phyloP scores from a whole-genome alignment of 2,797 vertebrate genomes.

The Phataginus tetradactyla region DNA sequence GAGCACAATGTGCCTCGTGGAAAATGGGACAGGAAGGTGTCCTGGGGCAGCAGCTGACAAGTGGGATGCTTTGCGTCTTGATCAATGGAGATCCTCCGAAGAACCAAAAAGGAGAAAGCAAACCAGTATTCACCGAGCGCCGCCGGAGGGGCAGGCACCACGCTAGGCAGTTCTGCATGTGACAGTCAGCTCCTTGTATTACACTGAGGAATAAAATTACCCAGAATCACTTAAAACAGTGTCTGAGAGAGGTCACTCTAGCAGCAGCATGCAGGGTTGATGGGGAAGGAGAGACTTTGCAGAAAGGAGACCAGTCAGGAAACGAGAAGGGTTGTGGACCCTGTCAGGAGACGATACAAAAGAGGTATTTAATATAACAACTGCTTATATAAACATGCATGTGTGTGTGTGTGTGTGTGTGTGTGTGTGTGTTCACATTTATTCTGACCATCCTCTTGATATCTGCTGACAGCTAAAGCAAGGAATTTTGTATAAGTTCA shows the following conservation, averaged over 20 bases:
- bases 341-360: neutral
- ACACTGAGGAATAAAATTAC: neutral
- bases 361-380: neutral
- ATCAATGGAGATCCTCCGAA: neutral
- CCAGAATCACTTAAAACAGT: neutral
- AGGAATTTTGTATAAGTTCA: neutral
- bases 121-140: neutral
- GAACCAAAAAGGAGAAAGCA: neutral
- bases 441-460: neutral
- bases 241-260: neutral
- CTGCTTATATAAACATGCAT: neutral
- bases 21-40: neutral
- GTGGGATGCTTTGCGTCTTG: neutral
- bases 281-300: neutral
- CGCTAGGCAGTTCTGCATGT: neutral
- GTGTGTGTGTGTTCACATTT: neutral
- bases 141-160: neutral
- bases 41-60: neutral
- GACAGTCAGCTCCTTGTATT: neutral
- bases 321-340: neutral
- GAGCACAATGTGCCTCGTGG: neutral
- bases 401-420: fast-evolving
- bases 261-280: neutral
- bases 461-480: neutral
- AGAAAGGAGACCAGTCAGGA: neutral